Evolutionary conservation across 2,113 vertebrate genomes (phyloP).

Genomic region (Pedionomus torquatus): DNA sequence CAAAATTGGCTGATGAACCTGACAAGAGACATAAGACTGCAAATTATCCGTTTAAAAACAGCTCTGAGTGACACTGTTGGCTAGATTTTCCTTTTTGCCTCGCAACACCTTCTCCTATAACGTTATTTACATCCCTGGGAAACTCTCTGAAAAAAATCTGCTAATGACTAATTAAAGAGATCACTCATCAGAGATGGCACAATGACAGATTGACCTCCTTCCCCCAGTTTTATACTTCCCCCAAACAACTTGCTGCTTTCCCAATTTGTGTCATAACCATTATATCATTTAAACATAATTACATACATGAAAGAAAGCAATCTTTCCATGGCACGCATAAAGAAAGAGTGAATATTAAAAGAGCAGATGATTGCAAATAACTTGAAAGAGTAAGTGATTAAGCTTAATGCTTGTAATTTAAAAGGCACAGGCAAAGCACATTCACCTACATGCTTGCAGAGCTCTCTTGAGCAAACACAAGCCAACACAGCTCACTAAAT

Average conservation of each 20-base stretch:
- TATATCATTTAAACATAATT: conserved; percentile 9
- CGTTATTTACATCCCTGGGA: not conserved
- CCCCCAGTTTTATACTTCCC: not conserved
- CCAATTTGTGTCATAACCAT: conserved; percentile 5
- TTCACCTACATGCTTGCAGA: not conserved
- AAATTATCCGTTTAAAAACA: not conserved
- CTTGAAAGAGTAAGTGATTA: conserved; percentile 36
- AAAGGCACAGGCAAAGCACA: not conserved
- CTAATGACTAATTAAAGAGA: conserved; percentile 43
- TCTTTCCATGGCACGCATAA: not conserved
- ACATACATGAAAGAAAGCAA: not conserved
- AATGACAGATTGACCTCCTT: not conserved
- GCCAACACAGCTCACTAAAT: not conserved
- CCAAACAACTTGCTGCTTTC: not conserved
- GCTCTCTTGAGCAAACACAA: not conserved
- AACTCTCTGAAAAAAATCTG: not conserved
- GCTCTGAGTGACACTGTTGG: not conserved
- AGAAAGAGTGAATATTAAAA: conserved; percentile 43
- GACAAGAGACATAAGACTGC: not conserved
- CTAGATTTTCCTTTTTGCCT: not conserved
- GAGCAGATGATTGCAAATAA: conserved; percentile 30
- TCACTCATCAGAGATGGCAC: not conserved
- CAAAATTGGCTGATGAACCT: not conserved
- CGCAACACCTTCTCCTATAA: not conserved
- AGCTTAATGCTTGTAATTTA: conserved; percentile 22